Evolutionary conservation across 2,797 vertebrate genomes (phyloP).

Genomic region (Myotis daubentonii): DNA sequence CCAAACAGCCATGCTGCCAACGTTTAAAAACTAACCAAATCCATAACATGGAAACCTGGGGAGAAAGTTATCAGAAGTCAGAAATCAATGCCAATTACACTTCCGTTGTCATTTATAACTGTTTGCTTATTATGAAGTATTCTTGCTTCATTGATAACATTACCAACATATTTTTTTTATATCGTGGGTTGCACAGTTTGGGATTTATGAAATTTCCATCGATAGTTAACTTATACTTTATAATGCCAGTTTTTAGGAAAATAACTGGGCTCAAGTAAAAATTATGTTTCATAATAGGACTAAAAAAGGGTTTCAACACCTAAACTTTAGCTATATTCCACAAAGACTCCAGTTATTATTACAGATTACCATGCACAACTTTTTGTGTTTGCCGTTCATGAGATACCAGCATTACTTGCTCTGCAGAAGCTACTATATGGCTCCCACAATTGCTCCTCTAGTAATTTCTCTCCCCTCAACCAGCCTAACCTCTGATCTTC

Average conservation of each 20-base stretch:
- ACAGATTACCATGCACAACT: background rate
- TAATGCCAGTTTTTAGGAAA: background rate
- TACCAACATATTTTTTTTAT: background rate
- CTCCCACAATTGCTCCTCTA: background rate
- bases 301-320: background rate
- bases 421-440: background rate
- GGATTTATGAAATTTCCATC: background rate
- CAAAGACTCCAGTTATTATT: background rate
- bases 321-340: background rate
- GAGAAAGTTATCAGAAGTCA: background rate
- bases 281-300: background rate
- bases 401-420: background rate
- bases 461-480: background rate
- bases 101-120: background rate
- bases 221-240: background rate
- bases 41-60: background rate
- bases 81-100: background rate
- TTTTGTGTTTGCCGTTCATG: background rate
- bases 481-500: background rate
- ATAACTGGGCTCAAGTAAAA: background rate
- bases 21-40: background rate
- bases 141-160: background rate
- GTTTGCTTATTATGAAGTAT: background rate
- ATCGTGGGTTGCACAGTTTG: background rate
- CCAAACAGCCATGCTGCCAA: background rate